Conservation (phyloP, 2,113 vertebrate genomes). For the Dunckerocampus dactyliophorus region DNA sequence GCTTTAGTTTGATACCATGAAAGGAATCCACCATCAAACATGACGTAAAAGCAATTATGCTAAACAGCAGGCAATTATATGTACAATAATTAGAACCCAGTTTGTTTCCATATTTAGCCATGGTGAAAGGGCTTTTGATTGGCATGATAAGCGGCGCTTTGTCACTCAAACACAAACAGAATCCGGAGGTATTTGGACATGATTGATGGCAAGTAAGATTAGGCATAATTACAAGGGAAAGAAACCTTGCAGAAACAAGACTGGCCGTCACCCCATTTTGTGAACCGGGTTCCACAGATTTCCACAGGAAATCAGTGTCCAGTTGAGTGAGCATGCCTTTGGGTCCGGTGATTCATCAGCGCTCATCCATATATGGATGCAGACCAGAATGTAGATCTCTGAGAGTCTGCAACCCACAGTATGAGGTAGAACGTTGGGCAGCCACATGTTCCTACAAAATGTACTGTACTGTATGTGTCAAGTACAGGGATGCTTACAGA, state of each 20-base stretch:
- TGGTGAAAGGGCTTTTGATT: slow-evolving; percentile 21
- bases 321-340: slow-evolving; percentile 19
- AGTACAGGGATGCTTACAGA: not conserved
- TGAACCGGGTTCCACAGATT: slow-evolving; percentile 14
- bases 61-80: slow-evolving; percentile 35
- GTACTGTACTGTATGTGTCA: not conserved
- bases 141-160: slow-evolving; percentile 2
- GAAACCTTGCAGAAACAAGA: slow-evolving; percentile 20
- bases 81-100: slow-evolving; percentile 35
- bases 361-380: slow-evolving; percentile 9
- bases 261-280: slow-evolving; percentile 39
- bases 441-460: not conserved
- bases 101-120: slow-evolving; percentile 39
- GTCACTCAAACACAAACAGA: not conserved
- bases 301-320: slow-evolving; percentile 35
- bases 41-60: slow-evolving; percentile 24
- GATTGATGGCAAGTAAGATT: slow-evolving; percentile 51
- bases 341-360: slow-evolving; percentile 42
- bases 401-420: not conserved
- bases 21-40: slow-evolving; percentile 1
- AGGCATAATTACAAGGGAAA: slow-evolving; percentile 34
- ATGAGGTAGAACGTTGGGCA: not conserved
- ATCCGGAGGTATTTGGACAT: slow-evolving; percentile 21
- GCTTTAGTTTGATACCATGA: not conserved
- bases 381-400: slow-evolving; percentile 11